Base-by-base conservation (phyloP, 2,113 vertebrate species). In the Leptobrachium leishanense region DNA sequence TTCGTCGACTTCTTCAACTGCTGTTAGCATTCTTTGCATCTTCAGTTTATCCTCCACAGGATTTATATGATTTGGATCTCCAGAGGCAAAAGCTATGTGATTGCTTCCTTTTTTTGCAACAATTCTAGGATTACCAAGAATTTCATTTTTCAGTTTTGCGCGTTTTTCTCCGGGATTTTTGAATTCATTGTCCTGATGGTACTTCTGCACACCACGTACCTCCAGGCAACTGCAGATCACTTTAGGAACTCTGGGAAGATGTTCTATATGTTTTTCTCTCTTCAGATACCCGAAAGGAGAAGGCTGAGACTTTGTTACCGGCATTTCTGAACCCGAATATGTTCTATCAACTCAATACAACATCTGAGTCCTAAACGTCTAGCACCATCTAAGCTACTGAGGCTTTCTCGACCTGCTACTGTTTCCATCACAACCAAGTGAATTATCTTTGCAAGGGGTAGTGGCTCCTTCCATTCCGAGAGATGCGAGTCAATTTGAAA, bases 201-300 rank as follows among this genome's bases (percentile, higher is more conserved):
- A 4, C 44, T 50, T 42, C 42, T 31, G 2, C 2, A 59, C 55
- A 12, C 9, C 2, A 2, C 53, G 68, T 65, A 13, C 43, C 43
- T 79, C 81, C 44, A 84, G 84, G 11, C 74, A 71, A 86, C 84
- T 20, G 64, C 66, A 5, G 79, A 75, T 10, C 82, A 69, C 8
- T 9, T 5, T 50, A 63, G 74, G 15, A 77, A 82, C 31, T 84
- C 84, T 75, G 89, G 85, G 85, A 15, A 88, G 83, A 79, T 83
- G 85, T 76, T 91, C 86, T 69, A 95, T 92, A 79, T 94, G 93
- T 67, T 87, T 91, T 79, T 95, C 93, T 75, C 93, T 87, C 72
- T 89, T 85, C 75, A 94, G 88, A 12, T 53, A 78, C 10, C 88
- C 87, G 12, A 90, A 89, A 2, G 93, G 90, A 73, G 86, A 81